phyloP scores from a whole-genome alignment of 2,797 vertebrate genomes.

The Myotis daubentonii region DNA sequence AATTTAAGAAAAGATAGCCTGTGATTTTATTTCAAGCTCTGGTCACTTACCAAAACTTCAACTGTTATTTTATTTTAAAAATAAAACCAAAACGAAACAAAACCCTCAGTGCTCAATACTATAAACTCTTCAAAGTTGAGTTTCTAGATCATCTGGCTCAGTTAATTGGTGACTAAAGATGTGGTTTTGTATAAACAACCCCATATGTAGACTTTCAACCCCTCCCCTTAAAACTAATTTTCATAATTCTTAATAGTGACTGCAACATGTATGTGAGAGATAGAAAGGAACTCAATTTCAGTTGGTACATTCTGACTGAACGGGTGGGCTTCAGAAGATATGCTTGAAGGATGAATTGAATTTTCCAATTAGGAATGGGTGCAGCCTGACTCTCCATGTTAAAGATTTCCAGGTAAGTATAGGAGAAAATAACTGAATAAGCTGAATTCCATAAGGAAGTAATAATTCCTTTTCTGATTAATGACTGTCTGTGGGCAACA shows the following conservation, averaged over 20 bases:
- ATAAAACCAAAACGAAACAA: neutral
- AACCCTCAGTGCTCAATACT: neutral
- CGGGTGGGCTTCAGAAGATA: slow-evolving; percentile 24
- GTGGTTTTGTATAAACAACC: slow-evolving; percentile 63
- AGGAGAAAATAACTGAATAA: neutral
- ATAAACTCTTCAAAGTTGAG: slow-evolving; percentile 4
- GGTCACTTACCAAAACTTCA: neutral
- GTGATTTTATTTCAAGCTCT: slow-evolving; percentile 17
- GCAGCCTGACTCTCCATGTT: neutral
- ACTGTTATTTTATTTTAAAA: slow-evolving; percentile 42
- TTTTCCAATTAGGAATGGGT: slow-evolving; percentile 46
- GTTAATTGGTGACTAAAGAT: slow-evolving; percentile 52
- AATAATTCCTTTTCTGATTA: slow-evolving; percentile 64
- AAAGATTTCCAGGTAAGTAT: slow-evolving; percentile 57
- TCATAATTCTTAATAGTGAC: slow-evolving; percentile 25
- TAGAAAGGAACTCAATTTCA: neutral
- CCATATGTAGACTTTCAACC: slow-evolving; percentile 12
- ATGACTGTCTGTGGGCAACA: slow-evolving; percentile 34
- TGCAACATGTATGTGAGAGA: slow-evolving; percentile 21
- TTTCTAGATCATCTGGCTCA: slow-evolving; percentile 52
- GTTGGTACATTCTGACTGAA: slow-evolving; percentile 20
- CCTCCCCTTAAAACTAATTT: slow-evolving; percentile 36
- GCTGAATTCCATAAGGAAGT: slow-evolving; percentile 61
- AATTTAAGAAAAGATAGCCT: neutral
- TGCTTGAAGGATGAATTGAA: slow-evolving; percentile 34